phyloP scores from a whole-genome alignment of 2,888 invertebrate genomes.

The Habroteleia sp. region DNA sequence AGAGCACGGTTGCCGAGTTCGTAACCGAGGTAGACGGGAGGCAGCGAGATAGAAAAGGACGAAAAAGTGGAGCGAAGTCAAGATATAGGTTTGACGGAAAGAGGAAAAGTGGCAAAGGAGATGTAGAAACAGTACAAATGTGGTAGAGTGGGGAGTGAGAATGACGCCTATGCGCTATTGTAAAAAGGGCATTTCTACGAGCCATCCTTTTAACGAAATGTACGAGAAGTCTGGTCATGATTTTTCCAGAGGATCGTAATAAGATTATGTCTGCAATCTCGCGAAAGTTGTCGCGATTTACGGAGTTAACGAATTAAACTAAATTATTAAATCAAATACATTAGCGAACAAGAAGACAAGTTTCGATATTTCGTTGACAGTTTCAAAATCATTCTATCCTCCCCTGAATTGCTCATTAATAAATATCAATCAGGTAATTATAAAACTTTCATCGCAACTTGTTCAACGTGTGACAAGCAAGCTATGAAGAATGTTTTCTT shows the following conservation, averaged over 20 bases:
- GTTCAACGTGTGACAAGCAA: too few relatives aligned
- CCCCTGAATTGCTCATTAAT: too few relatives aligned
- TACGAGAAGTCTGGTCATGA: conserved; percentile 52
- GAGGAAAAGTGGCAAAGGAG: conserved; percentile 35
- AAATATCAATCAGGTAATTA: too few relatives aligned
- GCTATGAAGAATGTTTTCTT: too few relatives aligned
- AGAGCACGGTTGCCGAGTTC: conserved; percentile 67
- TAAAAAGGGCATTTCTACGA: conserved; percentile 15
- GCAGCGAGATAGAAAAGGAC: conserved; percentile 44
- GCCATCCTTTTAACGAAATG: conserved; percentile 57
- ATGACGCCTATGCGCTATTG: conserved; percentile 15
- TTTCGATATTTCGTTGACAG: too few relatives aligned
- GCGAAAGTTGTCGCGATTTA: background rate
- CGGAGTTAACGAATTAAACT: background rate
- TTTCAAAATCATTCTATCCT: too few relatives aligned
- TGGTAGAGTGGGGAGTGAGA: conserved; percentile 1
- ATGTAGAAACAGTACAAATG: conserved; percentile 38
- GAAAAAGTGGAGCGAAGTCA: conserved; percentile 32
- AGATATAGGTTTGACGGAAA: conserved; percentile 39
- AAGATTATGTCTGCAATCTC: conserved; percentile 48
- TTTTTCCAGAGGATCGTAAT: conserved; percentile 61
- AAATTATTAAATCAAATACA: background rate
- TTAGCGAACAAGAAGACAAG: background rate
- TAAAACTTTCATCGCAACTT: too few relatives aligned
- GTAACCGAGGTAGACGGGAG: conserved; percentile 59